Conservation (phyloP, 1,140 invertebrate species). For the Hycleus cichorii region DNA sequence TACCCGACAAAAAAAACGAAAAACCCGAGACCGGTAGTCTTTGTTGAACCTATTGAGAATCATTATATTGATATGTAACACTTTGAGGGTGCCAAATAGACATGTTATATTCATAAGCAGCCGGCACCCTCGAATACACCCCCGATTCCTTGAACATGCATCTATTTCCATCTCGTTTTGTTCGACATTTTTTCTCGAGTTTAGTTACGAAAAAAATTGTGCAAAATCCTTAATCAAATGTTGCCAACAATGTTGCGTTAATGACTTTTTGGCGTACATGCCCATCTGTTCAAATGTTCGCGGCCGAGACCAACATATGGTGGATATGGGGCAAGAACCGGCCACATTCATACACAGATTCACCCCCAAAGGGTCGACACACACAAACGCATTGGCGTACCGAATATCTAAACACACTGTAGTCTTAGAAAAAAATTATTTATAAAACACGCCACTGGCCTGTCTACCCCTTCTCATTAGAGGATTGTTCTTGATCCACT, state of each 20-base stretch:
- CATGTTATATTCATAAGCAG: slow-evolving; percentile 42
- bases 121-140: neutral
- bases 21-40: slow-evolving; percentile 17
- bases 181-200: too few relatives aligned
- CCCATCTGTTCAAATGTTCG: slow-evolving; percentile 42
- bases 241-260: slow-evolving; percentile 35
- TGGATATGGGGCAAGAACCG: slow-evolving; percentile 25
- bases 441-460: slow-evolving; percentile 3
- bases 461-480: slow-evolving; percentile 31
- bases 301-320: slow-evolving; percentile 41
- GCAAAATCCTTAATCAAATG: too few relatives aligned
- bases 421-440: neutral
- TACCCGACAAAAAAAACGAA: slow-evolving; percentile 4
- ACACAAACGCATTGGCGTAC: slow-evolving; percentile 13
- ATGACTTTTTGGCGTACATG: slow-evolving; percentile 41
- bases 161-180: too few relatives aligned
- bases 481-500: slow-evolving; percentile 29
- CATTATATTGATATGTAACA: slow-evolving; percentile 41
- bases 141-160: too few relatives aligned
- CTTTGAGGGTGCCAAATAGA: slow-evolving; percentile 42
- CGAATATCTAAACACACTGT: neutral
- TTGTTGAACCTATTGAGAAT: slow-evolving; percentile 35
- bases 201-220: too few relatives aligned
- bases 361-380: slow-evolving; percentile 3
- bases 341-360: slow-evolving; percentile 9